phyloP scores from a whole-genome alignment of 2,888 invertebrate genomes.

The Papilio gigon region DNA sequence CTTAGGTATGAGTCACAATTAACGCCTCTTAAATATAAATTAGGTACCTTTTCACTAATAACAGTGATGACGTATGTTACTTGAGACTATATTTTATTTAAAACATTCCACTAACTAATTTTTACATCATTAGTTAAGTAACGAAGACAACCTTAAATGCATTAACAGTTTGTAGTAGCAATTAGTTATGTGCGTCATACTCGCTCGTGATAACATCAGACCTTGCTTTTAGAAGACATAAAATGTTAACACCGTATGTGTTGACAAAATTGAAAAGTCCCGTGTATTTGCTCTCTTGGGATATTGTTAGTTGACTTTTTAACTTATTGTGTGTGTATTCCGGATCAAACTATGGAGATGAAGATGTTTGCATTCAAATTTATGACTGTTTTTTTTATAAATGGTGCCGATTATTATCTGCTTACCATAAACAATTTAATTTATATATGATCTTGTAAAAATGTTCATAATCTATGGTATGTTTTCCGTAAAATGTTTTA shows the following conservation, averaged over 20 bases:
- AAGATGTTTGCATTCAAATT: too few relatives aligned
- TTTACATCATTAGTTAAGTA: conserved; percentile 23
- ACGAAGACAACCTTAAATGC: conserved; percentile 23
- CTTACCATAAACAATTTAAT: too few relatives aligned
- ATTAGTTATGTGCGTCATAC: conserved; percentile 35
- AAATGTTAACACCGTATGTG: neutral
- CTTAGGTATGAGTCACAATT: conserved; percentile 7
- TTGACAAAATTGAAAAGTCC: neutral
- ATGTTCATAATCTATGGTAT: too few relatives aligned
- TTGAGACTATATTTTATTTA: neutral
- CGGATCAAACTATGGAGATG: too few relatives aligned
- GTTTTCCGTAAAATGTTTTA: too few relatives aligned
- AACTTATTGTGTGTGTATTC: too few relatives aligned
- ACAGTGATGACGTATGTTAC: conserved; percentile 8
- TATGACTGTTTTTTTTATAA: too few relatives aligned
- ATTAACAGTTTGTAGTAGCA: conserved; percentile 21
- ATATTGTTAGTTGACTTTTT: neutral
- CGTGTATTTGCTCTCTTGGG: neutral
- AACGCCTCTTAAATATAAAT: neutral
- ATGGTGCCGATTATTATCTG: too few relatives aligned
- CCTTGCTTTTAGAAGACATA: neutral
- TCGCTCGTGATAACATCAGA: conserved; percentile 17
- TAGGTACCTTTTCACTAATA: neutral
- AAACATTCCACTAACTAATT: conserved; percentile 20
- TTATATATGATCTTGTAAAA: too few relatives aligned